Conservation (phyloP, 1,140 invertebrate species). For the Drosophila yakuba region DNA sequence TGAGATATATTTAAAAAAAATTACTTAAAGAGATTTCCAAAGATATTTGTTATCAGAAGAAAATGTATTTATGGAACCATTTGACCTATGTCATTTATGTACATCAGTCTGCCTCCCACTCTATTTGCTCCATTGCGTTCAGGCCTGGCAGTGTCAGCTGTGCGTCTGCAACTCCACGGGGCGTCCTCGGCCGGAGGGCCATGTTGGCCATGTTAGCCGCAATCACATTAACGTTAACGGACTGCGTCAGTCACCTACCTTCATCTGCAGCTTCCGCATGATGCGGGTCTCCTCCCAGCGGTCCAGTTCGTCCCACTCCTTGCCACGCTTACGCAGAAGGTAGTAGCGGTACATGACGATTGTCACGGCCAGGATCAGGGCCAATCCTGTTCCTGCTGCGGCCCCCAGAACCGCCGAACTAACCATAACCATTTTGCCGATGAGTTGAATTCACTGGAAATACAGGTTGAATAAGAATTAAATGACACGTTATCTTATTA, state of each 20-base stretch:
- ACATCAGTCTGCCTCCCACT: neutral
- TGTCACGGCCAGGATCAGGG: constrained; percentile 87
- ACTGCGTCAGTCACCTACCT: constrained; percentile 63
- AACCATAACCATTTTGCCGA: constrained; percentile 85
- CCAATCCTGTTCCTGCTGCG: constrained; percentile 88
- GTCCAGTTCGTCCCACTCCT: constrained; percentile 87
- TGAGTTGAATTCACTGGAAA: constrained; percentile 7
- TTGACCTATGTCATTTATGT: constrained; percentile 6
- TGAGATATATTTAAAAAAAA: too few species aligned
- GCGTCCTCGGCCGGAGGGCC: neutral
- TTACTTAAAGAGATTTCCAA: too few species aligned
- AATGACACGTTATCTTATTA: neutral
- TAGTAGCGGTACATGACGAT: constrained; percentile 89
- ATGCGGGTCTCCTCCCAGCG: constrained; percentile 85
- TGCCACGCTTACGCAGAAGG: constrained; percentile 85
- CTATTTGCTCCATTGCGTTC: constrained; percentile 1
- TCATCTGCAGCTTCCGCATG: constrained; percentile 78
- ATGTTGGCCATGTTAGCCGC: neutral
- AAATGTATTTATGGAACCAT: neutral
- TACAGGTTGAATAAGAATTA: neutral
- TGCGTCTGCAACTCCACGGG: constrained; percentile 9
- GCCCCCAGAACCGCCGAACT: constrained; percentile 88
- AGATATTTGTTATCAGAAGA: too few species aligned
- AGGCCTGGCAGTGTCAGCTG: constrained; percentile 30
- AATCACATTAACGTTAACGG: neutral